Base-by-base conservation (phyloP, 2,888 invertebrate genomes). In the Tortricodes alternella region DNA sequence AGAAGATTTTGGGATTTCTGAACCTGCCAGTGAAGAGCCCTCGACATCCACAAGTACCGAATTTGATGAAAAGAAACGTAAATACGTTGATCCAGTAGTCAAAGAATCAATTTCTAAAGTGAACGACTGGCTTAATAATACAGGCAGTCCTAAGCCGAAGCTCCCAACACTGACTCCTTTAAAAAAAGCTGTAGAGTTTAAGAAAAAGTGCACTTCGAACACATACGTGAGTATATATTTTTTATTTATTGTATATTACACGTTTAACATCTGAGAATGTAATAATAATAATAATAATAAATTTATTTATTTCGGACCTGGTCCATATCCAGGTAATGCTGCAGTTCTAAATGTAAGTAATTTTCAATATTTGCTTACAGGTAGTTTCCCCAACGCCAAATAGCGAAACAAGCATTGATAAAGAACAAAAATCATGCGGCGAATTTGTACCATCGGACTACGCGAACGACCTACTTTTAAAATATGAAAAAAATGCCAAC, bases 101-200 rank as follows among this genome's bases (percentile, higher is more conserved):
- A 63, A 70, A 55, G 63, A 68, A n/a, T 78, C 79, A 0, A 74
- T 78, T 3, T 61, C 68, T 0, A 80, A 78, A 56, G 81, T 81
- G 0, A 75, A 65, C 1, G 62, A 61, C 4, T 81, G 81, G 81
- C 48, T 81, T 0, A 62, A 66, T 8, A 59, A 63, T 15, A 60
- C 64, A 7, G n/a, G n/a, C n/a, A 55, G 63, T 1, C 32, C 49
- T 0, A 53, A 65, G 23, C 56, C 39, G 0, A 67, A 67, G 18
- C n/a, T n/a, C 9, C 23, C 41, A 23, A 41, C 59, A 1, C 56
- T 65, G 0, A 29, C 11, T 2, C 23, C 15, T 0, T 66, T 60
- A 16, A 41, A 72, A 2, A 69, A 66, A 0, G 62, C 73, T 0
- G 48, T 78, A 3, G 38, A 62, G 0, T 80, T 73, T 16, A 80